Percentiles rank a stretch among this genome's conserved stretches.
Evolutionary conservation across 2,888 invertebrate species (phyloP).

Genomic region (Temnothorax rugatulus): DNA sequence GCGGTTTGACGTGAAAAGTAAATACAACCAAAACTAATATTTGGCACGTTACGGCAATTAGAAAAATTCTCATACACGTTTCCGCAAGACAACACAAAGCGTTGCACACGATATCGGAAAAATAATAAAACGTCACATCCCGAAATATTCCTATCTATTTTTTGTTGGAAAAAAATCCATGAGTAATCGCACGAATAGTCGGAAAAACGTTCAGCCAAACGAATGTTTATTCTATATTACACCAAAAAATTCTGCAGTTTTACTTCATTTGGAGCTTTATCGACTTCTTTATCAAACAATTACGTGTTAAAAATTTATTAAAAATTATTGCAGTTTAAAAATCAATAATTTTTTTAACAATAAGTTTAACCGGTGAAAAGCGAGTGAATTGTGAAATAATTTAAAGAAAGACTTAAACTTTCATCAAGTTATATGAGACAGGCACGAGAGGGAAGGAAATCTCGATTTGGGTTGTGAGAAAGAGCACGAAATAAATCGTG

Average conservation of each 20-base stretch:
- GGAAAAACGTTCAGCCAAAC: not conserved
- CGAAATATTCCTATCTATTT: slow-evolving; percentile 33
- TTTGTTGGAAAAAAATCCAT: slow-evolving; percentile 1
- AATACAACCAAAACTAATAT: slow-evolving; percentile 46
- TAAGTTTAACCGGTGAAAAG: not conserved
- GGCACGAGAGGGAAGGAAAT: slow-evolving; percentile 8
- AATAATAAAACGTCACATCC: slow-evolving; percentile 30
- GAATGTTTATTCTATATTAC: slow-evolving; percentile 10
- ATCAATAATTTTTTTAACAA: not conserved
- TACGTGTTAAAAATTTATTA: not conserved
- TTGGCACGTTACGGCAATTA: slow-evolving; percentile 39
- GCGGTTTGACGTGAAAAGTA: slow-evolving; percentile 4
- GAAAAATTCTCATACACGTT: slow-evolving; percentile 26
- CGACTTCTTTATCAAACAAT: not conserved
- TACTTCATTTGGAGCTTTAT: slow-evolving; percentile 6
- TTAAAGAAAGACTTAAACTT: not conserved
- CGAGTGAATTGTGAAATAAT: not conserved
- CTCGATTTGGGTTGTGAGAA: not conserved
- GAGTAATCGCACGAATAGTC: slow-evolving; percentile 1
- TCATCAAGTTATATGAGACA: not conserved
- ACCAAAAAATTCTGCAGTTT: not conserved
- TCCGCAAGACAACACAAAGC: slow-evolving; percentile 37
- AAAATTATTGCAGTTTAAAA: not conserved
- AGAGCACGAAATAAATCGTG: slow-evolving; percentile 27
- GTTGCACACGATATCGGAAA: slow-evolving; percentile 41